Evolutionary conservation across 2,888 invertebrate genomes (phyloP), one percentile per base, ranked within the genome.

Genomic region (Lycocerus yunnanus): DNA sequence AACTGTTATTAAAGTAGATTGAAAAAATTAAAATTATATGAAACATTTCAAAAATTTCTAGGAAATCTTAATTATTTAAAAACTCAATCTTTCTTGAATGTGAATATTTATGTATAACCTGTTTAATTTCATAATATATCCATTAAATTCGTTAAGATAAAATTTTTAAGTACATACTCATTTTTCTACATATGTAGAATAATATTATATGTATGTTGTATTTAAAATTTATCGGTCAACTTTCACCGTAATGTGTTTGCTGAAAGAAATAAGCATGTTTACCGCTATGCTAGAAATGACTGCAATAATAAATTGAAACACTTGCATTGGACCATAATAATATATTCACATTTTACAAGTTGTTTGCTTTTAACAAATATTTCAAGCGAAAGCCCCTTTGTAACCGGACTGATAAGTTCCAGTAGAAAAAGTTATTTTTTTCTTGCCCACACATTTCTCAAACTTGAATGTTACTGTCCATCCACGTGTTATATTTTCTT

Each of bases 161-260:
- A 43, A 1, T 8, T 43, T 43, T 43, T 43, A 43, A 8, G n/a
- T 43, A n/a, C 43, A n/a, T n/a, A 43, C n/a, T 43, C 43, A 43
- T 43, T 43, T 43, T 43, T 43, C 43, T 43, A 43, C 43, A 43
- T 43, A 43, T 43, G n/a, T 43, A 43, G 43, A 43, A 43, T 43
- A 43, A n/a, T 43, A 43, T 43, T 43, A 13, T 13, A 21, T 21
- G 5, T n/a, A n/a, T n/a, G n/a, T n/a, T 27, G 13, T 27, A 27
- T 24, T 24, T 24, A 24, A 27, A 43, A 63, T 63, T 63, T 63
- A 20, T 70, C 69, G 69, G 69, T 70, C 69, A 65, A 70, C 69
- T 70, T 70, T 70, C 61, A 58, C 61, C 68, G 16, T 63, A 63
- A 63, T 63, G 1, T 63, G 20, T 63, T 63, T 20, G 61, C 61